Conservation (phyloP, 2,797 vertebrate genomes). For the Scleropages formosus region DNA sequence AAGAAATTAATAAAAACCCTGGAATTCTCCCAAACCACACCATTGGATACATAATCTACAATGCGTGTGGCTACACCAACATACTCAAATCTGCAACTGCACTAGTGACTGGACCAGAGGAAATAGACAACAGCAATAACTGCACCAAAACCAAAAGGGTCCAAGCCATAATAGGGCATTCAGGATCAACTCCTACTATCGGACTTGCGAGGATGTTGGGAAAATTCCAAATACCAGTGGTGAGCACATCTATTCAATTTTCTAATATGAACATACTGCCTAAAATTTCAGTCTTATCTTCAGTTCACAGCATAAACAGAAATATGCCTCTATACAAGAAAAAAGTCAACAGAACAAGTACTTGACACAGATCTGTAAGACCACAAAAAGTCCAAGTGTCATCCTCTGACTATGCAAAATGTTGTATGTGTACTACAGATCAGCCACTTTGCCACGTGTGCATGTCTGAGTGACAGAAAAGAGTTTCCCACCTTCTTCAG, state of each 20-base stretch:
- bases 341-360: too few relatives aligned
- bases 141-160: slow-evolving; percentile 58
- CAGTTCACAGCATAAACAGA: too few relatives aligned
- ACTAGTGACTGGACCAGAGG: slow-evolving; percentile 55
- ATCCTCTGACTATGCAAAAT: too few relatives aligned
- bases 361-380: too few relatives aligned
- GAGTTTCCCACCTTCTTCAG: slow-evolving; percentile 70
- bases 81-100: slow-evolving; percentile 66
- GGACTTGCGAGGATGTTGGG: slow-evolving; percentile 63
- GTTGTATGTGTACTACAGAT: slow-evolving; percentile 53
- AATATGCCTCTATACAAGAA: too few relatives aligned
- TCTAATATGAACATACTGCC: too few relatives aligned
- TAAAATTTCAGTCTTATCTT: too few relatives aligned
- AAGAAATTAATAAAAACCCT: slow-evolving; percentile 66
- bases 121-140: slow-evolving; percentile 40
- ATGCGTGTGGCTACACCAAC: slow-evolving; percentile 67
- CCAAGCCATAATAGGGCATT: slow-evolving; percentile 71
- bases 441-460: slow-evolving; percentile 74
- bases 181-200: slow-evolving; percentile 71
- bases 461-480: slow-evolving; percentile 68
- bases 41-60: slow-evolving; percentile 71
- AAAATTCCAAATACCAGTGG: slow-evolving; percentile 70
- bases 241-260: slow-evolving; percentile 46
- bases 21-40: slow-evolving; percentile 58
- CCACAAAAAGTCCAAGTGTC: too few relatives aligned